These are phyloP conservation scores for Orientallactaga sibirica DNA, from an alignment of 2,797 vertebrate species.

Conservation along the genomic window DNA sequence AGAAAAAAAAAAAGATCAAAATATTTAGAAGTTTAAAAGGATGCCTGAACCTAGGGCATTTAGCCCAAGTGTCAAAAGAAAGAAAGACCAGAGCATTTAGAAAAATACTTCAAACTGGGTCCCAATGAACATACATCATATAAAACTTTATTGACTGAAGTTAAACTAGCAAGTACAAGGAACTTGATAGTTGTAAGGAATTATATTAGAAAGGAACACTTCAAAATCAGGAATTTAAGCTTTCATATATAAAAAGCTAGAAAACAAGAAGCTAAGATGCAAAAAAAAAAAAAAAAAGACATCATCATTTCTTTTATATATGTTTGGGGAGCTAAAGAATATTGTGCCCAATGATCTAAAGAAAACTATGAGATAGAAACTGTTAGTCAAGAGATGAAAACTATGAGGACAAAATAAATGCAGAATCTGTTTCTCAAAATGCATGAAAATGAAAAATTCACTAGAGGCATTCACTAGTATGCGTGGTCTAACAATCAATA, in stretches of 20 bases:
- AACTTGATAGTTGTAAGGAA: background rate
- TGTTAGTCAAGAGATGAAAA: background rate
- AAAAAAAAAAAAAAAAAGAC: background rate
- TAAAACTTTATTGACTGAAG: background rate
- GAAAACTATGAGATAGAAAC: background rate
- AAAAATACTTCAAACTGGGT: background rate
- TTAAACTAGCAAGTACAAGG: background rate
- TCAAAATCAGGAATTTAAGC: background rate
- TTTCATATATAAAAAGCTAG: background rate
- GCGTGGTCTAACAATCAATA: too few relatives aligned
- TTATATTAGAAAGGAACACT: background rate
- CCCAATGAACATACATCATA: background rate
- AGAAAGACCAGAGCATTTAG: background rate
- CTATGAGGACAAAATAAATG: background rate
- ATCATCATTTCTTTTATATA: background rate
- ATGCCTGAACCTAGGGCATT: background rate
- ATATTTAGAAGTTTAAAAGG: background rate
- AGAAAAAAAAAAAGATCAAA: background rate
- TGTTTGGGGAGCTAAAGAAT: background rate
- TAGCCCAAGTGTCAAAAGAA: background rate
- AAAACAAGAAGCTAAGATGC: background rate
- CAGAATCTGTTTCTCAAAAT: background rate
- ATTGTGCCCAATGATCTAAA: too few relatives aligned
- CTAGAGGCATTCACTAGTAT: too few relatives aligned
- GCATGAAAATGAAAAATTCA: too few relatives aligned